Conservation (phyloP, 2,797 vertebrate genomes). For the Sebastes alutus region DNA sequence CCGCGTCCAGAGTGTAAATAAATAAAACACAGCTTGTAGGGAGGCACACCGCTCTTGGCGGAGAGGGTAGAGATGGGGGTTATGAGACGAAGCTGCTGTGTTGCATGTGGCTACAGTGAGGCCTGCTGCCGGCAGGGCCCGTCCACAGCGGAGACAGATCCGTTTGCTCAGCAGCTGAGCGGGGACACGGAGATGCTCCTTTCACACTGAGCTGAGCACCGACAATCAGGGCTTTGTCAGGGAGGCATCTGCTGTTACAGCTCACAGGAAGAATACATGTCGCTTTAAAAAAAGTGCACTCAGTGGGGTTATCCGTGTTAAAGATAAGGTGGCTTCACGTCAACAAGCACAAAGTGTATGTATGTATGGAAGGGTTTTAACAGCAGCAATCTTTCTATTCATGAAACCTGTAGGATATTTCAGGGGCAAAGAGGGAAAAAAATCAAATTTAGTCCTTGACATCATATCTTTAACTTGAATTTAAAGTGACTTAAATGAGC, state of each 20-base stretch:
- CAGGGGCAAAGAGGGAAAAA: neutral
- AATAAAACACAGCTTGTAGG: constrained; percentile 37
- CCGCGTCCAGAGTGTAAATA: constrained; percentile 44
- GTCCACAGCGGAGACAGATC: constrained; percentile 48
- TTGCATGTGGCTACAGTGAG: constrained; percentile 23
- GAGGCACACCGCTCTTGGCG: constrained; percentile 11
- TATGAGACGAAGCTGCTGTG: constrained; percentile 5
- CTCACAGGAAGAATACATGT: constrained; percentile 65
- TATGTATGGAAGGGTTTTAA: neutral
- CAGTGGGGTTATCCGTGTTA: constrained; percentile 56
- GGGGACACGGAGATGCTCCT: constrained; percentile 66
- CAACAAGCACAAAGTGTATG: constrained; percentile 35
- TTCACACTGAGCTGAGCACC: constrained; percentile 73
- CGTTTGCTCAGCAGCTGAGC: constrained; percentile 73
- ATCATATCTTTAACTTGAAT: neutral
- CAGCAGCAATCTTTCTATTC: neutral
- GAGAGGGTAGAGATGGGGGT: neutral
- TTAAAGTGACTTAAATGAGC: neutral
- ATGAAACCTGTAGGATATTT: neutral
- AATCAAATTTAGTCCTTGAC: neutral
- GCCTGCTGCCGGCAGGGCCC: constrained; percentile 8
- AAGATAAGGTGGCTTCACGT: constrained; percentile 38
- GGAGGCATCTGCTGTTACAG: constrained; percentile 57
- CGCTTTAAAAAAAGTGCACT: constrained; percentile 33
- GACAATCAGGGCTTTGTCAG: constrained; percentile 75